phyloP scores from a whole-genome alignment of 2,113 vertebrate genomes.

The Neopipo cinnamomea region DNA sequence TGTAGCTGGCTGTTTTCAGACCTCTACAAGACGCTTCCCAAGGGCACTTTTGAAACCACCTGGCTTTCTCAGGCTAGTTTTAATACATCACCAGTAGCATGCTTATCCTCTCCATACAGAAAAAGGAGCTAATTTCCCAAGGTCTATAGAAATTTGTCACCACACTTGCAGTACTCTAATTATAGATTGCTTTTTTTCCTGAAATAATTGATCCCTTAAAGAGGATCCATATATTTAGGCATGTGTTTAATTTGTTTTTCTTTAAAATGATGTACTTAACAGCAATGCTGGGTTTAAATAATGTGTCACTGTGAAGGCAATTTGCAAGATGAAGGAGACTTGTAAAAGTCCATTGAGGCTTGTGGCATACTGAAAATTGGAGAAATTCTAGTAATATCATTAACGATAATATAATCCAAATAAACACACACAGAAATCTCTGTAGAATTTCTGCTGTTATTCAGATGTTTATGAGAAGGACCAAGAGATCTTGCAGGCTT shows the following conservation, averaged over 20 bases:
- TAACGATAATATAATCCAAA: neutral
- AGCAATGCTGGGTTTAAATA: neutral
- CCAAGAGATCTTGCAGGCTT: neutral
- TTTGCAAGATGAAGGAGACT: neutral
- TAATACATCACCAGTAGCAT: neutral
- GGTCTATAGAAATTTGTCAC: neutral
- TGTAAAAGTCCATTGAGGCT: neutral
- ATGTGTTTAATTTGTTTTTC: neutral
- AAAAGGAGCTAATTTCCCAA: neutral
- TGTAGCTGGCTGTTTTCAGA: neutral
- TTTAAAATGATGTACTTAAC: neutral
- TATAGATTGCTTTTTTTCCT: neutral
- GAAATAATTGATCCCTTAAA: neutral
- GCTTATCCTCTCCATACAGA: neutral
- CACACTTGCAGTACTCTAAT: neutral
- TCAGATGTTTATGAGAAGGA: neutral
- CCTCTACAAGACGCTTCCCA: neutral
- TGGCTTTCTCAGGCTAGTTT: neutral
- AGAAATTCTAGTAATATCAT: neutral
- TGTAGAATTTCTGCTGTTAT: neutral
- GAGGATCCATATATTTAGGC: neutral
- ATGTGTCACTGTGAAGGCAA: neutral
- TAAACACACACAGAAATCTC: neutral
- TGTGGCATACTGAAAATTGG: neutral
- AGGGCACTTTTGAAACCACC: neutral